phyloP scores from a whole-genome alignment of 2,797 vertebrate genomes.

The Coregonus ussuriensis region DNA sequence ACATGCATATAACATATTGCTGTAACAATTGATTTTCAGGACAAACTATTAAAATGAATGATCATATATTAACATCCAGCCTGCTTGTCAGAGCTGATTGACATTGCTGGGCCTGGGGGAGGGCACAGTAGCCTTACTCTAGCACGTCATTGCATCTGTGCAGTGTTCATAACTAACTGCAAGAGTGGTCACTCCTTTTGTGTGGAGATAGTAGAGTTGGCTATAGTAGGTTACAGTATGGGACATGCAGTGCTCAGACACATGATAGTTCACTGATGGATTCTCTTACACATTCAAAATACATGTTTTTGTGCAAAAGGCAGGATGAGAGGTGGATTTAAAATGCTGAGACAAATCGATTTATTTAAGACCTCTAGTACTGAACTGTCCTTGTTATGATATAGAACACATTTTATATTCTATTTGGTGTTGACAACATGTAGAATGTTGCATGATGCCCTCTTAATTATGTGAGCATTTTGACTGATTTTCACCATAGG shows the following conservation, averaged over 20 bases:
- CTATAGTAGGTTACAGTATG: too few species aligned
- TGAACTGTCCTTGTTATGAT: too few species aligned
- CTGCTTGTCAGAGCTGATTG: slow-evolving; percentile 36
- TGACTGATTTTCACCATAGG: slow-evolving; percentile 26
- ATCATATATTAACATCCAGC: slow-evolving; percentile 34
- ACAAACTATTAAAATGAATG: too few species aligned
- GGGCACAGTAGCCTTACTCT: slow-evolving; percentile 22
- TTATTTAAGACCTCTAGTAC: too few species aligned
- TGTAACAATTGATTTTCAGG: too few species aligned
- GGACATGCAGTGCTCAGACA: slow-evolving; percentile 21
- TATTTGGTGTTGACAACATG: background rate
- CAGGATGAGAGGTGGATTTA: background rate
- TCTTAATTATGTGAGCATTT: background rate
- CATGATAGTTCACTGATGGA: slow-evolving; percentile 20
- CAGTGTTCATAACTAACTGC: slow-evolving; percentile 49
- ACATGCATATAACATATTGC: too few species aligned
- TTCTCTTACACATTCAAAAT: too few species aligned
- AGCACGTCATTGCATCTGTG: slow-evolving; percentile 55
- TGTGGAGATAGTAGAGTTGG: background rate
- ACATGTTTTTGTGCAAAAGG: background rate
- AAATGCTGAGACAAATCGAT: background rate
- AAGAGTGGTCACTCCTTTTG: slow-evolving; percentile 56
- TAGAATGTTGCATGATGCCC: background rate
- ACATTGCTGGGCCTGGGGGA: slow-evolving; percentile 10
- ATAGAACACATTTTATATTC: background rate